Evolutionary conservation across 2,797 vertebrate species (phyloP).

Genomic region (Coregonus sp.): DNA sequence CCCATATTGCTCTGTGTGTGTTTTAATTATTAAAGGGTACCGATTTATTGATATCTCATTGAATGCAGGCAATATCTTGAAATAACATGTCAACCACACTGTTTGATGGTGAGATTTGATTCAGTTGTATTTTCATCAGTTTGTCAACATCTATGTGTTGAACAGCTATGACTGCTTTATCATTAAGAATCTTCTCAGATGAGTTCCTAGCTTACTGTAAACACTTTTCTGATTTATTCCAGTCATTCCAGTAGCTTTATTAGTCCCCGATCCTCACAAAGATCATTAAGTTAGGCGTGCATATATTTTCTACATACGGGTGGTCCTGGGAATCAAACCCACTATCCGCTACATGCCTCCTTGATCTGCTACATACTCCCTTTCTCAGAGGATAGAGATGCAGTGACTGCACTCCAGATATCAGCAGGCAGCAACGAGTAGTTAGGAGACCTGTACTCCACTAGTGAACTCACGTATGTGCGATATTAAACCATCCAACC

Average conservation of each 20-base stretch:
- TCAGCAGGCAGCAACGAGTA: background rate
- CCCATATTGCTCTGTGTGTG: constrained; percentile 15
- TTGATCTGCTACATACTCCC: background rate
- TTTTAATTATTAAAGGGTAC: constrained; percentile 54
- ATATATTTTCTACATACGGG: too few relatives aligned
- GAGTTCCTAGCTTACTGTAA: background rate
- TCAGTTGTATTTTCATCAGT: too few relatives aligned
- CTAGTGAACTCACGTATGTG: constrained; percentile 24
- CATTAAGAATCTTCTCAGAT: background rate
- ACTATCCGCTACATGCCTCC: too few relatives aligned
- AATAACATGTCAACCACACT: constrained; percentile 21
- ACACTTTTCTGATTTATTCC: background rate
- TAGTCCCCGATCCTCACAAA: too few relatives aligned
- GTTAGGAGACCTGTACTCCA: background rate
- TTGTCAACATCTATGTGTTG: background rate
- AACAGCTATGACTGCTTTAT: background rate
- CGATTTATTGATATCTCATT: constrained; percentile 18
- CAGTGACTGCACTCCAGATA: background rate
- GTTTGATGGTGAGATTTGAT: background rate
- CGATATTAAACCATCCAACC: constrained; percentile 43
- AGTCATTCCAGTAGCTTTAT: background rate
- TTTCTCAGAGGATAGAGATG: background rate
- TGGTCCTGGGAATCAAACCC: too few relatives aligned
- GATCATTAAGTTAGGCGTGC: too few relatives aligned
- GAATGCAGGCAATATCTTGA: constrained; percentile 24